Evolutionary conservation across 2,797 vertebrate genomes (phyloP).

Genomic region (Sebastes oblongus): DNA sequence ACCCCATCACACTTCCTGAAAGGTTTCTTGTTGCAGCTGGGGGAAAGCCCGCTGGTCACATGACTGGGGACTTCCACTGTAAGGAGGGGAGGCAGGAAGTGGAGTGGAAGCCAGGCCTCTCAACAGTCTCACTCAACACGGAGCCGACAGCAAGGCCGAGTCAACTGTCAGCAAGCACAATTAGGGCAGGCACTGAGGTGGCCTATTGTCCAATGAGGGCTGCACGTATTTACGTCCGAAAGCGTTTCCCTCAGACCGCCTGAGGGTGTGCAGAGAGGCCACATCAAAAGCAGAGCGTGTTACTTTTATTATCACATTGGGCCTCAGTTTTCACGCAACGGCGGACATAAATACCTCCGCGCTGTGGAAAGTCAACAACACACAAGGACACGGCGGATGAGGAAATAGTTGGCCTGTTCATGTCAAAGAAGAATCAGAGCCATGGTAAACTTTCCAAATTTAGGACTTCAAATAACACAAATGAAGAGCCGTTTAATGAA

Average conservation of each 20-base stretch:
- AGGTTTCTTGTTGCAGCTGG: slow-evolving; percentile 61
- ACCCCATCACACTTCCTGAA: slow-evolving; percentile 58
- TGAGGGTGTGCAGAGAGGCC: background rate
- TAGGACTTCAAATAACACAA: slow-evolving; percentile 1
- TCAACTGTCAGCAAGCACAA: slow-evolving; percentile 77
- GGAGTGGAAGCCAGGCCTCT: slow-evolving; percentile 66
- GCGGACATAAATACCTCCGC: slow-evolving; percentile 57
- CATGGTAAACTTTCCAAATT: background rate
- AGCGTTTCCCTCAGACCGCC: slow-evolving; percentile 36
- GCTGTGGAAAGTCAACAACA: slow-evolving; percentile 59
- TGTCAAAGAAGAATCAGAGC: background rate
- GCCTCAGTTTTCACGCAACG: slow-evolving; percentile 28
- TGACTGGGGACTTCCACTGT: slow-evolving; percentile 78
- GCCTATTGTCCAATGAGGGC: slow-evolving; percentile 44
- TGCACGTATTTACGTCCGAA: slow-evolving; percentile 5
- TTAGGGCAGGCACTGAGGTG: slow-evolving; percentile 56
- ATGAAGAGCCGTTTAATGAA: background rate
- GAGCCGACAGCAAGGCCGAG: slow-evolving; percentile 65
- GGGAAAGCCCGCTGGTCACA: slow-evolving; percentile 58
- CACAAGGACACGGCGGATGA: background rate
- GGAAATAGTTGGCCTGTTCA: slow-evolving; percentile 31
- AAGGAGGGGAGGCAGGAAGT: slow-evolving; percentile 73
- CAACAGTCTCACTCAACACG: slow-evolving; percentile 74
- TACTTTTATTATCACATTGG: slow-evolving; percentile 29
- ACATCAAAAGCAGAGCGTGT: background rate